Evolutionary conservation across 2,797 vertebrate species (phyloP), one percentile per base, ranked within the genome.

Genomic region (Cirrhinus mrigala): DNA sequence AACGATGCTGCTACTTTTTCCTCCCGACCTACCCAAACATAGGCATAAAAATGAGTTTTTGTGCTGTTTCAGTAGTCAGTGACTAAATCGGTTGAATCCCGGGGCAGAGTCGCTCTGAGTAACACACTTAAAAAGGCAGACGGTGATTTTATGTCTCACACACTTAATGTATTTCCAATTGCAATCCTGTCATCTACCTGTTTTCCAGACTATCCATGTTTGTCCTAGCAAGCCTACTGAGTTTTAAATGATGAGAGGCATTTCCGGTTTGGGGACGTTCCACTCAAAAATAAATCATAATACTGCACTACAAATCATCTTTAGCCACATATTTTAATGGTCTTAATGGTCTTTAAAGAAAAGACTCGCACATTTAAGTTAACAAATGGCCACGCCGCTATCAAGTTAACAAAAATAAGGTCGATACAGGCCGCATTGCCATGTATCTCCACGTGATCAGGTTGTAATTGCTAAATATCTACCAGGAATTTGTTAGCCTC

Each of bases 91-190:
- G 48, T 18, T 2, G 22, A 54, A 54, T 69, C 48, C 15, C 5
- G 1, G 3, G 54, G 7, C 14, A n/a, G 6, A 40, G 68, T 46
- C 6, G 9, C 69, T 82, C 54, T 82, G 56, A 74, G 81, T 62
- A 62, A 82, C 44, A 29, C 50, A 60, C 40, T 29, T 27, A 14
- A 73, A 60, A 73, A 64, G 16, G 44, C 56, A 82, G 69, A 82
- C 1, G 0, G 54, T 46, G 33, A 56, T 40, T 81, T 69, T 29
- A 44, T 56, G 69, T 46, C 44, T 52, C 52, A 64, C 14, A 33
- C 56, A 37, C 27, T 71, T 46, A 16, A 29, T 33, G 16, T 10
- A 24, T 60, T 44, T 71, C 27, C 27, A 37, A 52, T 10, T 71
- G 48, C 48, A 20, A 27, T 74, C 46, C 24, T 24, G 6, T 71